Percentiles rank a stretch among this genome's conserved stretches.
phyloP scores from a whole-genome alignment of 2,888 invertebrate genomes.

The Leptopilina drosophilae region DNA sequence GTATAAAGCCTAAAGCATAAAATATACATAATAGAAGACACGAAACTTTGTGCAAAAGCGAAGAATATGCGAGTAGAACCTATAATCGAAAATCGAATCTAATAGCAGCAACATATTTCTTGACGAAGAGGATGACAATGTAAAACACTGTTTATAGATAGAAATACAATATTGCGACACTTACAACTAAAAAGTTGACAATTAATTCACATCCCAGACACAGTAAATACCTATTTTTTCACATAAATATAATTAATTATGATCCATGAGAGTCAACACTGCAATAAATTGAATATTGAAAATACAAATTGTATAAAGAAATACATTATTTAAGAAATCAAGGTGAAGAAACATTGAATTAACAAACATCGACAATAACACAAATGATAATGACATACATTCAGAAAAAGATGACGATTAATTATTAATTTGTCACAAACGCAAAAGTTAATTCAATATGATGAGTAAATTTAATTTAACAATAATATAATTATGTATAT shows the following conservation, averaged over 20 bases:
- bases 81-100: conserved; percentile 16
- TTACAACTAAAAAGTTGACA: background rate
- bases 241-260: no score
- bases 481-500: no score
- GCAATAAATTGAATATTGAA: no score
- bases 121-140: background rate
- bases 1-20: background rate
- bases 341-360: no score
- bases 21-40: background rate
- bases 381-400: no score
- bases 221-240: no score
- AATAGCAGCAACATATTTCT: background rate
- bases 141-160: background rate
- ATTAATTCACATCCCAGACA: background rate
- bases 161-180: background rate
- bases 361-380: no score
- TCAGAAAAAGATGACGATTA: background rate
- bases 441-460: background rate
- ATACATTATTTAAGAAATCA: no score
- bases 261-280: no score
- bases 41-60: conserved; percentile 7
- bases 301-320: no score
- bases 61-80: conserved; percentile 12
- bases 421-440: background rate
- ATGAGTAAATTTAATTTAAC: no score